Conservation (phyloP, 2,888 invertebrate species). For the Ochropleura leucogaster region DNA sequence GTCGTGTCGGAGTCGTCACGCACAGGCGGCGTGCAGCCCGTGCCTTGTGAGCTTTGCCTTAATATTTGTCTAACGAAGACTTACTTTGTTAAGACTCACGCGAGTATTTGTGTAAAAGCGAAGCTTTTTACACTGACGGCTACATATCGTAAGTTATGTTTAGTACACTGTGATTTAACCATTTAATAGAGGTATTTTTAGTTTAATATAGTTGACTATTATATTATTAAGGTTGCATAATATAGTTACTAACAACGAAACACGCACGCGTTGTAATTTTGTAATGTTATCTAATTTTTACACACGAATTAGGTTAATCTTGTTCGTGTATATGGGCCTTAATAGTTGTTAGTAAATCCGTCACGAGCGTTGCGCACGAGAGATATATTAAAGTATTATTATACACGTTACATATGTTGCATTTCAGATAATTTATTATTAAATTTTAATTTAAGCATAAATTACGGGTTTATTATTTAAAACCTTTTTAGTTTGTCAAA, state of each 20-base stretch:
- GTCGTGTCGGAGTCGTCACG: not conserved
- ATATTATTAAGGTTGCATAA: constrained; percentile 62
- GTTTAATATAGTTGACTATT: constrained; percentile 53
- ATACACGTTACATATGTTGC: constrained; percentile 65
- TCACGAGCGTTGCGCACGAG: constrained; percentile 43
- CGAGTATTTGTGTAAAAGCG: constrained; percentile 58
- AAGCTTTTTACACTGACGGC: constrained; percentile 57
- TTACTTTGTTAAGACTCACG: constrained; percentile 55
- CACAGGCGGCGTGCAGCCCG: not conserved
- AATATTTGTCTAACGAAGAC: constrained; percentile 46
- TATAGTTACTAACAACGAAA: constrained; percentile 58
- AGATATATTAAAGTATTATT: constrained; percentile 55
- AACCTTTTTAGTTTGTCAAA: not conserved
- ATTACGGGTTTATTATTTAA: constrained; percentile 19
- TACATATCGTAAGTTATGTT: constrained; percentile 64
- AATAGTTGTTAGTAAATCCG: constrained; percentile 62
- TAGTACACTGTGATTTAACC: constrained; percentile 64
- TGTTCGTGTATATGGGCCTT: constrained; percentile 59
- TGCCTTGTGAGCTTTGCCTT: constrained; percentile 56
- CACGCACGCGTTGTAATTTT: constrained; percentile 59
- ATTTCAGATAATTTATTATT: constrained; percentile 62
- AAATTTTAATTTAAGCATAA: constrained; percentile 56
- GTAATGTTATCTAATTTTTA: constrained; percentile 62
- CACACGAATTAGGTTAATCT: constrained; percentile 31
- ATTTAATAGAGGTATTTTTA: constrained; percentile 58